Base-by-base conservation (phyloP, 2,797 vertebrate species). In the Scleropages formosus region DNA sequence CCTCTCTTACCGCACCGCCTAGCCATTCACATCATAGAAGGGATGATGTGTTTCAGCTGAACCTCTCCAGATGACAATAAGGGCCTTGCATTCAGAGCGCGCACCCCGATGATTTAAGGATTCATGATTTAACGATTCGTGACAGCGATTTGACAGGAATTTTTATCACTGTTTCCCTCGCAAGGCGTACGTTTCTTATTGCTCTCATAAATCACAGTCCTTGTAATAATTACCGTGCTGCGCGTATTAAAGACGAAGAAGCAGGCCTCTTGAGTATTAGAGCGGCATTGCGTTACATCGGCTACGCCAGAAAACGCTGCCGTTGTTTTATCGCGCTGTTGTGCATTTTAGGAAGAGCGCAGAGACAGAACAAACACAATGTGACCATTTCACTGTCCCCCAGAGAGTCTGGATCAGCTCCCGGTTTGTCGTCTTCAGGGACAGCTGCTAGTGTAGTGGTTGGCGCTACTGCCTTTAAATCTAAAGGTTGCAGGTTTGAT, bases 1-100 rank as follows among this genome's bases (percentile, higher is more conserved):
- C 74, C 53, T 79, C 83, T 78, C 81, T 86, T 85, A 86, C 85
- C 80, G 81, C 72, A 56, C 74, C 75, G 74, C 78, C 65, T 76
- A 56, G 46, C 75, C 74, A 78, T 87, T 79, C 60, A 83, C 85
- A 82, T 39, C 18, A 62, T 26, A 4, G 1, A 39, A 78, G 49
- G 77, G 82, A 86, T 73, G 49, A 81, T 79, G 75, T 68, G 74
- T 79, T 68, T 58, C 71, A 69, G 74, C 44, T 65, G 75, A 0
- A 78, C 66, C 51, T 66, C 59, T 73, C 22, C 66, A 73, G 75
- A 10, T 72, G 53, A n/a, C 49, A 56, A 58, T 24, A n/a, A 46
- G 78, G 74, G 73, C 81, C 74, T 79, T 16, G 59, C 68, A 75
- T 39, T 69, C 26, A 12, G 20, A 61, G 49, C 67, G 26, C 63